A percentile compares a stretch with the other conserved stretches of the same genome.
These are phyloP conservation scores for Vulpes vulpes DNA, from an alignment of 2,113 vertebrate genomes.

Conservation along the genomic window DNA sequence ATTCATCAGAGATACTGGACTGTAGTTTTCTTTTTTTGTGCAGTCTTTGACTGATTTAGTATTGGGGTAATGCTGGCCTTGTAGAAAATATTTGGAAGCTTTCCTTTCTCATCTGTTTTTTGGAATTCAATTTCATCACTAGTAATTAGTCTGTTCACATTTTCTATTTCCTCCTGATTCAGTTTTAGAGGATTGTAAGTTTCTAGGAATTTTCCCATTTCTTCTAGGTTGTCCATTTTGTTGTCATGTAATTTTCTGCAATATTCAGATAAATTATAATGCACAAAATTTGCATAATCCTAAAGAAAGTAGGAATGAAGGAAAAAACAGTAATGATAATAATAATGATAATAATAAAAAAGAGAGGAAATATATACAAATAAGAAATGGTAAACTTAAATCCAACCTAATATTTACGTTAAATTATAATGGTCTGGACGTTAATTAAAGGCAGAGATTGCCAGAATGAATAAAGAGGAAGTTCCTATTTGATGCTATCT, in stretches of 20 bases:
- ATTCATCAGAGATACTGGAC: background rate
- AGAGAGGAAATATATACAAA: background rate
- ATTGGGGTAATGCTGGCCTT: background rate
- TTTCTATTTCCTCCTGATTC: background rate
- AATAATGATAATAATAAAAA: background rate
- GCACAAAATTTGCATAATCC: background rate
- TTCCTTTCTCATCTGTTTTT: background rate
- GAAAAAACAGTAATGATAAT: background rate
- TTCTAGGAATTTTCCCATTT: background rate
- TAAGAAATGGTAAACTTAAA: conserved; percentile 2
- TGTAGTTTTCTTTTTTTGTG: background rate
- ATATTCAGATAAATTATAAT: background rate
- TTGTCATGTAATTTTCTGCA: background rate
- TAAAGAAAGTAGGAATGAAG: background rate
- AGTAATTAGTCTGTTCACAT: background rate
- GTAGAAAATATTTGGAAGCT: background rate
- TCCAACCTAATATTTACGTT: background rate
- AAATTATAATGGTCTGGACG: background rate
- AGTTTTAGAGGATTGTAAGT: background rate
- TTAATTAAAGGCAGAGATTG: background rate
- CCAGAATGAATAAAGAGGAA: background rate
- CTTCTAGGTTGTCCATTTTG: background rate
- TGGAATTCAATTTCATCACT: background rate
- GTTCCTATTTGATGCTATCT: background rate
- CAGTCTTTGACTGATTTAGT: background rate